Percentiles rank a stretch among this genome's conserved stretches.
Conservation (phyloP, 1,140 invertebrate genomes). For the Sogatella furcifera region DNA sequence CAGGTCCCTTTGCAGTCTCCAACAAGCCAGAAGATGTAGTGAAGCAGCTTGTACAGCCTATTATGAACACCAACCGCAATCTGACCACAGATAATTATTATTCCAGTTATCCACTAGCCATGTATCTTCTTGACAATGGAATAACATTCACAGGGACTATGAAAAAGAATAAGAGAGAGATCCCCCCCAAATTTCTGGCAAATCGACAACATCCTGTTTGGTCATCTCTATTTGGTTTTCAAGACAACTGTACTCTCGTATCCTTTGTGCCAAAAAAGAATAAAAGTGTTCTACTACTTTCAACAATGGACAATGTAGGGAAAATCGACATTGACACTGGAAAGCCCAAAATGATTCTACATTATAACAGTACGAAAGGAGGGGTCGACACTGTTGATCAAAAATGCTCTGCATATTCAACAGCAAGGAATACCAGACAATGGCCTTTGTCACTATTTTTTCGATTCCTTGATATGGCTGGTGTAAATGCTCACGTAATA, state of each 20-base stretch:
- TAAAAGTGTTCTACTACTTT: constrained; percentile 26
- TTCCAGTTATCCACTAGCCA: too few species aligned
- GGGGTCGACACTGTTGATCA: constrained; percentile 28
- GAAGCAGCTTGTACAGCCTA: too few species aligned
- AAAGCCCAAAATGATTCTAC: constrained; percentile 26
- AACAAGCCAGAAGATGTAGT: too few species aligned
- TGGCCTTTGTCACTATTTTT: constrained; percentile 28
- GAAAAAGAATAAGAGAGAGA: too few species aligned
- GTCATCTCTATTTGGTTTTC: constrained; percentile 16
- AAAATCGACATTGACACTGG: constrained; percentile 18
- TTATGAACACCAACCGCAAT: too few species aligned
- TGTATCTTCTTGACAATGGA: too few species aligned
- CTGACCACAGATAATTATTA: too few species aligned
- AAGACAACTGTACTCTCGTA: constrained; percentile 15
- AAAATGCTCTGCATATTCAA: constrained; percentile 23
- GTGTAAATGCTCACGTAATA: constrained; percentile 16
- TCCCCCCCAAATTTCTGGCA: too few species aligned
- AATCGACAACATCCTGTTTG: too few species aligned
- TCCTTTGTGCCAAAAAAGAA: constrained; percentile 19
- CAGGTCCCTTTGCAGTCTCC: too few species aligned
- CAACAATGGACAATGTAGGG: constrained; percentile 26
- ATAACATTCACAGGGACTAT: too few species aligned
- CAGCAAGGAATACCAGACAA: constrained; percentile 19
- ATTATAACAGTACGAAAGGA: constrained; percentile 26
- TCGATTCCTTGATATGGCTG: constrained; percentile 23